phyloP scores from a whole-genome alignment of 2,888 invertebrate genomes.

The Ceratothoa steindachneri region DNA sequence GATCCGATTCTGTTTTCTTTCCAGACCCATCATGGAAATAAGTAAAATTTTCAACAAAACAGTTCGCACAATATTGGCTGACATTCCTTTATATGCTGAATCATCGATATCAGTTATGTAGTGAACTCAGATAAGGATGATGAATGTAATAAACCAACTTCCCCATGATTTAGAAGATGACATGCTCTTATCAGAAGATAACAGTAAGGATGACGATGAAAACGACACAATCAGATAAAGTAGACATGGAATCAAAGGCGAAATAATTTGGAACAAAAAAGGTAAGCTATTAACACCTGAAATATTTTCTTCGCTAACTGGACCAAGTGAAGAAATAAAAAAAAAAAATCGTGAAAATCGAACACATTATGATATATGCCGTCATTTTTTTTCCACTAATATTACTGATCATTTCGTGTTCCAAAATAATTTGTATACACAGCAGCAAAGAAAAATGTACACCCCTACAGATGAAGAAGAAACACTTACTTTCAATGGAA shows the following conservation, averaged over 20 bases:
- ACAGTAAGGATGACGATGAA: neutral
- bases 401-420: neutral
- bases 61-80: neutral
- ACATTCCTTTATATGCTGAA: neutral
- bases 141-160: neutral
- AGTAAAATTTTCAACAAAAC: neutral
- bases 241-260: neutral
- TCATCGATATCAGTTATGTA: neutral
- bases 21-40: neutral
- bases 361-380: neutral
- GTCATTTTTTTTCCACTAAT: neutral
- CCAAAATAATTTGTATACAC: neutral
- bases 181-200: neutral
- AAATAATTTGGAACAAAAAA: neutral
- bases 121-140: neutral
- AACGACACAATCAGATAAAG: neutral
- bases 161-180: neutral
- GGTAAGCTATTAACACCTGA: neutral
- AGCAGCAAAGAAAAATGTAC: neutral
- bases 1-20: neutral
- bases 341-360: neutral
- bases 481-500: neutral
- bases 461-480: neutral
- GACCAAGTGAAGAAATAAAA: neutral
- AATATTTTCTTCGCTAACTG: neutral